Conservation (phyloP, 2,888 invertebrate species). For the Cybosia mesomella region DNA sequence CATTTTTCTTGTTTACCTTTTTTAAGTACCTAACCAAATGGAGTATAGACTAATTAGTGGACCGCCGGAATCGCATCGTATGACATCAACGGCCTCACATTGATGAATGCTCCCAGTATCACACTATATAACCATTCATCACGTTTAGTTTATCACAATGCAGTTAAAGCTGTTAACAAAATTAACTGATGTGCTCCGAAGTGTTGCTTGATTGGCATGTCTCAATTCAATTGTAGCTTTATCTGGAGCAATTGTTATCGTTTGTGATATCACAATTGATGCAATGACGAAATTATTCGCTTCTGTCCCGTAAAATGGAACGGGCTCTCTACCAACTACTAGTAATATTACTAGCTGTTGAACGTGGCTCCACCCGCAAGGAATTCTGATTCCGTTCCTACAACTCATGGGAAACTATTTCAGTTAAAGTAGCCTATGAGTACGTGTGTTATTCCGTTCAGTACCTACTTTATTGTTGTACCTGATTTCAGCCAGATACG, state of each 20-base stretch:
- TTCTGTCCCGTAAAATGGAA: conserved; percentile 10
- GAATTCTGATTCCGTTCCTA: too few species aligned
- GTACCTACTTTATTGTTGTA: too few species aligned
- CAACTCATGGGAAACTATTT: too few species aligned
- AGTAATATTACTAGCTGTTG: not conserved
- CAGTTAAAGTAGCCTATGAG: too few species aligned
- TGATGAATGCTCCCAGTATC: conserved; percentile 19
- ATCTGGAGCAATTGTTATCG: conserved; percentile 68
- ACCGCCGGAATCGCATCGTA: not conserved
- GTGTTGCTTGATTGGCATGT: conserved; percentile 81
- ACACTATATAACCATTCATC: conserved; percentile 36
- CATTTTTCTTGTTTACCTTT: too few species aligned
- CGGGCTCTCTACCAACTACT: not conserved
- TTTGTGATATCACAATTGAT: conserved; percentile 52
- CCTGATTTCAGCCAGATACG: too few species aligned
- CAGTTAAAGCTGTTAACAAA: conserved; percentile 75
- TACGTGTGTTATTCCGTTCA: too few species aligned
- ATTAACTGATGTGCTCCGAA: conserved; percentile 76
- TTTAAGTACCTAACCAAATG: too few species aligned
- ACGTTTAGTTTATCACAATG: conserved; percentile 44
- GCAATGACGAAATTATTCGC: conserved; percentile 10
- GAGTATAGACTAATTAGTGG: not conserved
- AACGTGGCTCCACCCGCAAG: too few species aligned
- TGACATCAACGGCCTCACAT: not conserved
- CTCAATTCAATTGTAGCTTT: conserved; percentile 77